Conservation (phyloP, 2,888 invertebrate genomes). For the Dorcus hopei region DNA sequence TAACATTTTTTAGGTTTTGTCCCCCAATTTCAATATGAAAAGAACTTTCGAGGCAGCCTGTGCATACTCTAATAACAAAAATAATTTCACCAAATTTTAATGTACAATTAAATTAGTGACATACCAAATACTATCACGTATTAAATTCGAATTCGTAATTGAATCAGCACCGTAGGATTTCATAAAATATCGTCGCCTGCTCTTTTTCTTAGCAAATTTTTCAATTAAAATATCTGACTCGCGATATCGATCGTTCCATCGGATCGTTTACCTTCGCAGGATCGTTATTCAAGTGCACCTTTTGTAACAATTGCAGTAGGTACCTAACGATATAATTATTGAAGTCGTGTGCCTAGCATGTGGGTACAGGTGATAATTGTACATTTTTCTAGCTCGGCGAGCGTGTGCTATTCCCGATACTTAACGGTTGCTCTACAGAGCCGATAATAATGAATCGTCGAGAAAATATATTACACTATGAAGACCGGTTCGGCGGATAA, state of each 20-base stretch:
- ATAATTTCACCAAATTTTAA: neutral
- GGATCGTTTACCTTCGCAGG: too few species aligned
- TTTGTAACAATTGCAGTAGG: slow-evolving; percentile 24
- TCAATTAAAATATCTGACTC: neutral
- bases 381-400: neutral
- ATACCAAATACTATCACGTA: too few species aligned
- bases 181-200: too few species aligned
- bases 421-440: slow-evolving; percentile 1
- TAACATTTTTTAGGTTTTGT: too few species aligned
- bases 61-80: neutral
- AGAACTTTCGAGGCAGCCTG: too few species aligned
- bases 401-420: neutral
- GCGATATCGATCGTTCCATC: neutral
- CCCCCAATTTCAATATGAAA: too few species aligned
- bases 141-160: too few species aligned
- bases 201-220: neutral
- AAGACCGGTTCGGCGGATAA: too few species aligned
- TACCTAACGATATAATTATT: slow-evolving; percentile 31
- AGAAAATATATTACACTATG: too few species aligned
- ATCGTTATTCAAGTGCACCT: slow-evolving; percentile 8
- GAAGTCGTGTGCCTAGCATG: slow-evolving; percentile 31
- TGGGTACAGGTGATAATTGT: slow-evolving; percentile 34
- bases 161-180: too few species aligned
- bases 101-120: too few species aligned
- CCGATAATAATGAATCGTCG: too few species aligned